Evolutionary conservation across 2,797 vertebrate genomes (phyloP).

Genomic region (Catamblyrhynchus diadema): DNA sequence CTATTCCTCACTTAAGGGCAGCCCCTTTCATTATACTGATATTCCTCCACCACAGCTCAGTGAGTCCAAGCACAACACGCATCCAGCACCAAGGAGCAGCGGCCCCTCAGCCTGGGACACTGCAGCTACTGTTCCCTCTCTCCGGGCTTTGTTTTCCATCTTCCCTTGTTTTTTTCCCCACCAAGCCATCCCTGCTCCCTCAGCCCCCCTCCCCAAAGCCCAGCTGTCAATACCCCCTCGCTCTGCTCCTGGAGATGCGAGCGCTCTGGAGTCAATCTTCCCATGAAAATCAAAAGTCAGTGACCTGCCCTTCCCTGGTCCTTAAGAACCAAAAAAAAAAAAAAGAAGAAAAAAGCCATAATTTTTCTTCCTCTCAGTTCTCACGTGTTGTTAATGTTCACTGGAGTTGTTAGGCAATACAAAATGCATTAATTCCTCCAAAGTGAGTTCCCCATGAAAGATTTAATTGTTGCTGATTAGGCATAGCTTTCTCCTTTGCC

Average conservation of each 20-base stretch:
- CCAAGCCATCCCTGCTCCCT: constrained; percentile 82
- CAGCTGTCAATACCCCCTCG: constrained; percentile 83
- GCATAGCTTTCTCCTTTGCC: constrained; percentile 79
- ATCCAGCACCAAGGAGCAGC: constrained; percentile 31
- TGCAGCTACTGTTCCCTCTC: constrained; percentile 89
- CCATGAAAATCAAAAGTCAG: constrained; percentile 98
- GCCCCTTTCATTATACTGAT: neutral
- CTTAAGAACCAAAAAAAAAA: constrained; percentile 74
- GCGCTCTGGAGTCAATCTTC: constrained; percentile 83
- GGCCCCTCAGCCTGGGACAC: constrained; percentile 83
- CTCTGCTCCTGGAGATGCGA: constrained; percentile 80
- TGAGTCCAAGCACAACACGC: neutral
- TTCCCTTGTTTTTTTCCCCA: constrained; percentile 87
- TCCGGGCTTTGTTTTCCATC: constrained; percentile 85
- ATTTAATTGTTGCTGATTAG: constrained; percentile 90
- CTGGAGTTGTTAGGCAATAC: constrained; percentile 81
- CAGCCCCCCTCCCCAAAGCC: constrained; percentile 76
- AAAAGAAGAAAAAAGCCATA: constrained; percentile 63
- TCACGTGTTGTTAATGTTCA: constrained; percentile 85
- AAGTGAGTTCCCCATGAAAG: constrained; percentile 86
- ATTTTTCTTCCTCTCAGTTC: constrained; percentile 85
- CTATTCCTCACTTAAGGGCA: neutral
- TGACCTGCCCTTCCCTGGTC: constrained; percentile 84
- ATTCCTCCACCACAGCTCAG: neutral
- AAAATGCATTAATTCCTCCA: constrained; percentile 89